Evolutionary conservation across 2,888 invertebrate genomes (phyloP).

Genomic region (Ptilodon capucinus): DNA sequence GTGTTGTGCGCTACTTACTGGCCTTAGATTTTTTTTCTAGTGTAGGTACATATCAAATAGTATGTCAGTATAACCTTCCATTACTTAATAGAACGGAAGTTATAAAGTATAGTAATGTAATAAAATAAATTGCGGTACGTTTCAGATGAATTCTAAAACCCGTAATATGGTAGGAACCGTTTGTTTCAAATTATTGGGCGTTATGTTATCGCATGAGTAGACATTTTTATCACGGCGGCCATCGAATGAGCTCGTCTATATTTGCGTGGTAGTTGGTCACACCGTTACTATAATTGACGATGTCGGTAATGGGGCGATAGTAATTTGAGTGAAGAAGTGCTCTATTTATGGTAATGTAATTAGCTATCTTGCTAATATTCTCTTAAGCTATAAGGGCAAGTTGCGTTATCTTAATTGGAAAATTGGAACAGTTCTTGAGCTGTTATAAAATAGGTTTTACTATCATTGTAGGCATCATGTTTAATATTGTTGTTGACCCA

Average conservation of each 20-base stretch:
- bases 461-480: too few species aligned
- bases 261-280: conserved; percentile 25
- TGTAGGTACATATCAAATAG: neutral
- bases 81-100: conserved; percentile 5
- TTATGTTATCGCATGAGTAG: conserved; percentile 49
- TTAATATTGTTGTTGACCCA: neutral
- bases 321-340: conserved; percentile 18
- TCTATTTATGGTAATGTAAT: conserved; percentile 19
- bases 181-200: conserved; percentile 48
- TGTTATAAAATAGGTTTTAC: conserved; percentile 3
- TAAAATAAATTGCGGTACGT: neutral
- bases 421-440: conserved; percentile 18
- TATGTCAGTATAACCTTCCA: neutral
- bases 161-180: conserved; percentile 43
- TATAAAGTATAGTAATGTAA: neutral
- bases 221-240: conserved; percentile 35
- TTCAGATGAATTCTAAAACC: conserved; percentile 35
- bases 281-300: conserved; percentile 43
- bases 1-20: too few species aligned
- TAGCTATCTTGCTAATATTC: conserved; percentile 17
- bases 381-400: neutral
- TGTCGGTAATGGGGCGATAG: conserved; percentile 27
- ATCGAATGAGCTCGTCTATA: conserved; percentile 30
- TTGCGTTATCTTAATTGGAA: conserved; percentile 14
- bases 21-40: too few species aligned